phyloP scores from a whole-genome alignment of 2,113 vertebrate genomes.

The Tetraodon nigroviridis region DNA sequence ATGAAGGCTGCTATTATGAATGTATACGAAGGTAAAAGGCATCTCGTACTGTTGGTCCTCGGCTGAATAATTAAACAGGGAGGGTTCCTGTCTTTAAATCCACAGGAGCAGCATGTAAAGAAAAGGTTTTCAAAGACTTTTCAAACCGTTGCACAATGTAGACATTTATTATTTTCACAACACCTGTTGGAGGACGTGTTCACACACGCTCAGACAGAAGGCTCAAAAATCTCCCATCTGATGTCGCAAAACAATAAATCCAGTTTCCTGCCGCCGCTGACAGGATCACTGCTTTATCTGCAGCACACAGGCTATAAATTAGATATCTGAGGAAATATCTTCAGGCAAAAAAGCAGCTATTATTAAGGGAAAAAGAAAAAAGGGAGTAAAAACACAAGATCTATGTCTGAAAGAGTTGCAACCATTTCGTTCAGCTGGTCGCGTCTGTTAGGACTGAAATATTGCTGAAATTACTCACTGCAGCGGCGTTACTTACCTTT shows the following conservation, averaged over 20 bases:
- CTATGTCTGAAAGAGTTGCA: conserved; percentile 8
- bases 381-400: conserved; percentile 1
- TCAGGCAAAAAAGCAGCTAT: conserved; percentile 20
- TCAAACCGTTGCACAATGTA: neutral
- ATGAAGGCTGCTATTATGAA: conserved; percentile 9
- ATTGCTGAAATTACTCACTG: neutral
- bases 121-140: neutral
- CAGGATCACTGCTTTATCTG: conserved; percentile 14
- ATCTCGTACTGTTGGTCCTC: neutral
- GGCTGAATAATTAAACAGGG: no score
- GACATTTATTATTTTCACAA: neutral
- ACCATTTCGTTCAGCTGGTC: conserved; percentile 4
- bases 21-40: neutral
- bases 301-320: conserved; percentile 9
- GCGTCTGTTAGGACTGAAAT: conserved; percentile 6
- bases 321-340: conserved; percentile 14
- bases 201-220: neutral
- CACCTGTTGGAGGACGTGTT: neutral
- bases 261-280: conserved; percentile 5
- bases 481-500: conserved; percentile 10
- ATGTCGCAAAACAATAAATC: conserved; percentile 3
- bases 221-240: conserved; percentile 7
- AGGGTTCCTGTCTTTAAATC: neutral
- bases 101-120: neutral
- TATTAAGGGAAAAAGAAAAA: neutral